phyloP scores from a whole-genome alignment of 2,113 vertebrate species.

The Cynopterus brachyotis region DNA sequence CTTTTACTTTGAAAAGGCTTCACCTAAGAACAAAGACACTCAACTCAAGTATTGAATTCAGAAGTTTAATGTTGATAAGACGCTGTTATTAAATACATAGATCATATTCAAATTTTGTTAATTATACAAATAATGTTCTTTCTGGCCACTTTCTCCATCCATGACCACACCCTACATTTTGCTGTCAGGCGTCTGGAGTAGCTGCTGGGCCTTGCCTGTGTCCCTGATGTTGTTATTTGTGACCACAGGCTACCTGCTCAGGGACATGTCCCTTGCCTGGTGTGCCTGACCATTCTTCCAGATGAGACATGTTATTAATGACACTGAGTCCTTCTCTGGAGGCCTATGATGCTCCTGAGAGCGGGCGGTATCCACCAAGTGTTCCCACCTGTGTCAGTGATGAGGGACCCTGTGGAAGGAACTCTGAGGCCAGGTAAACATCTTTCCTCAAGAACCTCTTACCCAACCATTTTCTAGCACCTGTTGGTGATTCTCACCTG shows the following conservation, averaged over 20 bases:
- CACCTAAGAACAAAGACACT: background rate
- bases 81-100: background rate
- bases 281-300: background rate
- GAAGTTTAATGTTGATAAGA: background rate
- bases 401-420: background rate
- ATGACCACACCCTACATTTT: background rate
- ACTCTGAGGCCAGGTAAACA: background rate
- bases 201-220: background rate
- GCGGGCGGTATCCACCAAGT: background rate
- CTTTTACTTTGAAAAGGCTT: background rate
- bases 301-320: background rate
- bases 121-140: background rate
- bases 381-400: background rate
- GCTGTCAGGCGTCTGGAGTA: background rate
- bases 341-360: background rate
- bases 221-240: background rate
- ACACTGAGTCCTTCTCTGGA: background rate
- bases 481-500: background rate
- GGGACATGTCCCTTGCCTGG: background rate
- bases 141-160: background rate
- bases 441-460: background rate
- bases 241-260: background rate
- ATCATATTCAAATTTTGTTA: background rate
- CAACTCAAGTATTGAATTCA: background rate
- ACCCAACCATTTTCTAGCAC: background rate